Conservation (phyloP, 2,113 vertebrate species). For the Stegostoma tigrinum region DNA sequence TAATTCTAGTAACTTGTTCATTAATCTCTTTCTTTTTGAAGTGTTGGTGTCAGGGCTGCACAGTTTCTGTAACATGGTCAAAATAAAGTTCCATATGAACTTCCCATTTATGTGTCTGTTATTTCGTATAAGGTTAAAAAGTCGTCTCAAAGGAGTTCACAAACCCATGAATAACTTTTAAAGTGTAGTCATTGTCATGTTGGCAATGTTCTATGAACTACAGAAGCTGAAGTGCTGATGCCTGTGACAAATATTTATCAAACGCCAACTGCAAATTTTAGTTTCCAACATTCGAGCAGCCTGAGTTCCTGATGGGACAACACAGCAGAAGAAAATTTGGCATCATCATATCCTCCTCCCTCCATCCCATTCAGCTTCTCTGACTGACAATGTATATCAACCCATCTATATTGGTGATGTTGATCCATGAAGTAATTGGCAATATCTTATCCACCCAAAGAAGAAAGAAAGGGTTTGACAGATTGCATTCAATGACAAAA, state of each 20-base stretch:
- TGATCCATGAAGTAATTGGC: background rate
- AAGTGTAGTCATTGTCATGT: background rate
- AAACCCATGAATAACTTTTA: background rate
- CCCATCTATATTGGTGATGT: background rate
- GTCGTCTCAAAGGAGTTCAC: background rate
- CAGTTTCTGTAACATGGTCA: background rate
- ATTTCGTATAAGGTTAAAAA: background rate
- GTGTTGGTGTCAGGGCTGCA: background rate
- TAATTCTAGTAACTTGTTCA: background rate
- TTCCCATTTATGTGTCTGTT: background rate
- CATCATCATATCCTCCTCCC: background rate
- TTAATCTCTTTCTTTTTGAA: background rate
- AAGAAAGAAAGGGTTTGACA: background rate
- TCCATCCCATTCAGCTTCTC: background rate
- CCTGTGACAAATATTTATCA: background rate
- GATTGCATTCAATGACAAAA: background rate
- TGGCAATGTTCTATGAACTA: background rate
- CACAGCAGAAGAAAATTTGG: background rate
- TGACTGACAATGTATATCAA: background rate
- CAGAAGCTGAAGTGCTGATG: background rate
- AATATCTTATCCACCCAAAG: background rate
- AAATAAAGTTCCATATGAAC: background rate
- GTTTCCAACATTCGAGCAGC: background rate
- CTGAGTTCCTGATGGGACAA: background rate
- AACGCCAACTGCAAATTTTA: background rate